phyloP scores from a whole-genome alignment of 2,888 invertebrate species.

The Sabatieria punctata region DNA sequence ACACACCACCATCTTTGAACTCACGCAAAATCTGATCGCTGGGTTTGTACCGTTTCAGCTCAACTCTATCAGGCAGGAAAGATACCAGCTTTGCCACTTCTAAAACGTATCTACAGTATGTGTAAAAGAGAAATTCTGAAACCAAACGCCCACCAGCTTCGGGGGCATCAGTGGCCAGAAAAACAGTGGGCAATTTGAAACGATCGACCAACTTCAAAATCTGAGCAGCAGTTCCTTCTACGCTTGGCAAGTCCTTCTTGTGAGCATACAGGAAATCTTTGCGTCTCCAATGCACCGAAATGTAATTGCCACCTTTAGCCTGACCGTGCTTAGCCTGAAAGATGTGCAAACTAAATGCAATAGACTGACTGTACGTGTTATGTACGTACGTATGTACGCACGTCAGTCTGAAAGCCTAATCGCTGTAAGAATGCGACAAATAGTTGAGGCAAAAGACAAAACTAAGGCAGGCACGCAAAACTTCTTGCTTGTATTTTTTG shows the following conservation, averaged over 20 bases:
- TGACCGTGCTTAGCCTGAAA: constrained; percentile 15
- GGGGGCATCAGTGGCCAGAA: constrained; percentile 64
- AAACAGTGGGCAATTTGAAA: constrained; percentile 46
- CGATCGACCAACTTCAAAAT: constrained; percentile 45
- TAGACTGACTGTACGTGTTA: too few relatives aligned
- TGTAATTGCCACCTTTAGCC: constrained; percentile 46
- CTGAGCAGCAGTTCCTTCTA: constrained; percentile 58
- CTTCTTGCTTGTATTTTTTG: too few relatives aligned
- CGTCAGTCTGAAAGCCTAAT: too few relatives aligned
- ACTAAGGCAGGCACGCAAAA: too few relatives aligned
- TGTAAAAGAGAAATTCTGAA: not conserved
- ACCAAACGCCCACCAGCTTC: not conserved
- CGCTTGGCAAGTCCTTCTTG: constrained; percentile 53
- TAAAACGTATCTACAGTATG: not conserved
- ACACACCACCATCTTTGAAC: constrained; percentile 63
- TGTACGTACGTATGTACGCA: too few relatives aligned
- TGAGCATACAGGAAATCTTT: constrained; percentile 65
- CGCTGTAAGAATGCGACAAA: too few relatives aligned
- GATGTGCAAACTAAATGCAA: too few relatives aligned
- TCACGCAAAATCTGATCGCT: constrained; percentile 19
- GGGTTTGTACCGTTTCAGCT: constrained; percentile 16
- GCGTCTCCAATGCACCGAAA: constrained; percentile 69
- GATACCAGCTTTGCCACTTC: not conserved
- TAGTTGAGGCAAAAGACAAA: too few relatives aligned
- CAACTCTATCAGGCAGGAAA: not conserved